Evolutionary conservation across 2,888 invertebrate genomes (phyloP).

Genomic region (Yponomeuta evonymella): DNA sequence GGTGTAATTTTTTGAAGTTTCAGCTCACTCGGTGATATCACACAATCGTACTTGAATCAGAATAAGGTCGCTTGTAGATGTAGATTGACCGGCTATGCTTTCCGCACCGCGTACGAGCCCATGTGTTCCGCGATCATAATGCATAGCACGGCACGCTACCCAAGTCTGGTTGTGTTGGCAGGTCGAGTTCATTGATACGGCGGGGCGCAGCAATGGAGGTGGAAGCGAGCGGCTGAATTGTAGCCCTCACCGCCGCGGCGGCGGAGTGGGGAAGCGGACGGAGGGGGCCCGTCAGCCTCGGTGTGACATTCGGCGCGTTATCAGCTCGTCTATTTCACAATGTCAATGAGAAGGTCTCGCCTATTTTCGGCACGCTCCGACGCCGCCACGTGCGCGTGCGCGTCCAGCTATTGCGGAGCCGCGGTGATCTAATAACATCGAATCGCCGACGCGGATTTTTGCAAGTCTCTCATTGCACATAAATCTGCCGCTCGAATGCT

Average conservation of each 20-base stretch:
- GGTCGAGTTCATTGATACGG: conserved; percentile 4
- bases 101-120: conserved; percentile 16
- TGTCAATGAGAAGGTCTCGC: conserved; percentile 76
- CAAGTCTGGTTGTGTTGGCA: conserved; percentile 3
- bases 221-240: conserved; percentile 12
- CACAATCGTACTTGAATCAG: not conserved
- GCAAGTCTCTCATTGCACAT: conserved; percentile 4
- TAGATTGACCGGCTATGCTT: conserved; percentile 38
- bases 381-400: conserved; percentile 37
- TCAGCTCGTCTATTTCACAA: conserved; percentile 75
- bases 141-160: conserved; percentile 14
- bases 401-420: conserved; percentile 18
- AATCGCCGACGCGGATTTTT: not conserved
- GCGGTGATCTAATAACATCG: not conserved
- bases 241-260: conserved; percentile 16
- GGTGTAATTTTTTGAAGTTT: not conserved
- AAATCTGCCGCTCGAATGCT: conserved; percentile 7
- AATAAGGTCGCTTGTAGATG: conserved; percentile 33
- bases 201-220: conserved; percentile 11
- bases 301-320: conserved; percentile 71
- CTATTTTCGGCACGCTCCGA: conserved; percentile 60
- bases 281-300: conserved; percentile 67
- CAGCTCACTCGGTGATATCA: not conserved
- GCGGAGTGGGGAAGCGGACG: conserved; percentile 41
- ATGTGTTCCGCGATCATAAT: conserved; percentile 21